A percentile compares a stretch with the other conserved stretches of the same genome.
Conservation (phyloP, 2,113 vertebrate species). For the Anser cygnoides region DNA sequence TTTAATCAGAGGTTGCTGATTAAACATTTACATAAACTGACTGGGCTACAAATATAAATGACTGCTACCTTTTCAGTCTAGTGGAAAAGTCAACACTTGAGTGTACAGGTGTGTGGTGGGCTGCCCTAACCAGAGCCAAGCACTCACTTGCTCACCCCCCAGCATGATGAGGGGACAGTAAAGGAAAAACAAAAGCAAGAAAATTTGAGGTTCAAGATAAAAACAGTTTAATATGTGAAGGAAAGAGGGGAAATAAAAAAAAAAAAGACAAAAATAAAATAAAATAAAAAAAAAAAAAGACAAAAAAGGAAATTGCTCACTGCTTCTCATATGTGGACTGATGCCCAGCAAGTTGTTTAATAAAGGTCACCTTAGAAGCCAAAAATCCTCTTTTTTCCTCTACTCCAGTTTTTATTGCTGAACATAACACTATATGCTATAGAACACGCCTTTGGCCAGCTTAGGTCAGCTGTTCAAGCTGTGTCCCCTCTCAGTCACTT, state of each 20-base stretch:
- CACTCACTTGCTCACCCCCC: too few species aligned
- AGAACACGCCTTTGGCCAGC: neutral
- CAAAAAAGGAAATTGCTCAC: neutral
- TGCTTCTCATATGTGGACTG: neutral
- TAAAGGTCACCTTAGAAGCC: neutral
- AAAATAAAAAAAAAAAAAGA: too few species aligned
- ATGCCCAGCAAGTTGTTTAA: neutral
- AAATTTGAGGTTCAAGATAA: neutral
- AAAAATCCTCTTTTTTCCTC: neutral
- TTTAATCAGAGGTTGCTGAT: neutral
- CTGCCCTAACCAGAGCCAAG: neutral
- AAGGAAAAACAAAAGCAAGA: neutral
- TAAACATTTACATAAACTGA: neutral
- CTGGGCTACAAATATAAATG: neutral
- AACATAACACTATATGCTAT: rapidly evolving
- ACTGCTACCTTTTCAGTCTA: neutral
- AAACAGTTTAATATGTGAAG: neutral
- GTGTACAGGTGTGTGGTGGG: neutral
- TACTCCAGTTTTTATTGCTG: neutral
- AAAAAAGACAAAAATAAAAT: neutral
- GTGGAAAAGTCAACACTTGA: neutral
- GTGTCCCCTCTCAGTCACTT: neutral
- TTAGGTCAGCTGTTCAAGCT: neutral
- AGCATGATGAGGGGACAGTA: neutral
- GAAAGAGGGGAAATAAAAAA: neutral